Evolutionary conservation across 2,113 vertebrate species (phyloP).

Genomic region (Noturus placidus): DNA sequence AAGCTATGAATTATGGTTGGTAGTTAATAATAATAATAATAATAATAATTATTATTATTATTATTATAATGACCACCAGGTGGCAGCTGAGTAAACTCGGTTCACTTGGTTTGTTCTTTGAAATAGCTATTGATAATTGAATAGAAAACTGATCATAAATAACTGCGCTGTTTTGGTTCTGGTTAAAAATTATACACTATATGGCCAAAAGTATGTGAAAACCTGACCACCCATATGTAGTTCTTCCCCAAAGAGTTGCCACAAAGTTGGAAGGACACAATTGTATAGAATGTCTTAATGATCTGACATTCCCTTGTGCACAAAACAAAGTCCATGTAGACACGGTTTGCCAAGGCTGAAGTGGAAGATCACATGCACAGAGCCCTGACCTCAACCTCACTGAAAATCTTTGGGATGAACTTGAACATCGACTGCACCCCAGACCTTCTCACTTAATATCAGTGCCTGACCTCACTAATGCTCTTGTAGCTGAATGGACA

Average conservation of each 20-base stretch:
- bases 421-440: too few relatives aligned
- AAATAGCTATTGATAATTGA: background rate
- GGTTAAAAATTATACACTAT: too few relatives aligned
- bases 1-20: background rate
- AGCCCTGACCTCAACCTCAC: background rate
- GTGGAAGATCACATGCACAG: background rate
- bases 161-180: too few relatives aligned
- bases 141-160: background rate
- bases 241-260: background rate
- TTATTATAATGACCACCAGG: background rate
- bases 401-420: background rate
- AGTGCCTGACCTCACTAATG: background rate
- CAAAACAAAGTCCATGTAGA: background rate
- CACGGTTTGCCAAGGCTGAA: background rate
- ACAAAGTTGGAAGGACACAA: too few relatives aligned
- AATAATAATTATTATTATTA: too few relatives aligned
- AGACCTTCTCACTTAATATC: background rate
- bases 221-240: background rate
- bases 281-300: background rate
- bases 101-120: background rate
- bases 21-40: background rate
- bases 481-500: background rate
- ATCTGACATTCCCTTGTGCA: background rate
- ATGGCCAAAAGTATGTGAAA: too few relatives aligned
- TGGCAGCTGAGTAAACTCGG: background rate